phyloP scores from a whole-genome alignment of 2,113 vertebrate species.

The Prinia subflava region DNA sequence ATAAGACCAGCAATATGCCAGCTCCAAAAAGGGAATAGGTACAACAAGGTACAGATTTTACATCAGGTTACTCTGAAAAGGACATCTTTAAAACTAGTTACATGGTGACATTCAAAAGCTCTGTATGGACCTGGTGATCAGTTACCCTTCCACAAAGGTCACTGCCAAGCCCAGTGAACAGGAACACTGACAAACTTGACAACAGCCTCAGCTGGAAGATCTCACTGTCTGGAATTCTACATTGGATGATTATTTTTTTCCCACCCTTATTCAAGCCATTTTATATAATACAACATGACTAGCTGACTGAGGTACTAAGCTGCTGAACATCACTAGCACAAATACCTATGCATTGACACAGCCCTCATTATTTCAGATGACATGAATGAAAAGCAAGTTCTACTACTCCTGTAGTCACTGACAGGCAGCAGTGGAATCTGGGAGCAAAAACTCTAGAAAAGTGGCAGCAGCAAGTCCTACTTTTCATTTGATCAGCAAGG shows the following conservation, averaged over 20 bases:
- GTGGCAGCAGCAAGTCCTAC: neutral
- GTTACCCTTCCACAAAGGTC: neutral
- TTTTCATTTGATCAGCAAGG: neutral
- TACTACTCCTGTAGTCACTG: neutral
- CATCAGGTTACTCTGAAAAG: neutral
- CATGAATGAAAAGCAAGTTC: neutral
- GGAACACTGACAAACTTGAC: neutral
- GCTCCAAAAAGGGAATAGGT: neutral
- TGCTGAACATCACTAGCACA: neutral
- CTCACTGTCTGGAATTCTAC: neutral
- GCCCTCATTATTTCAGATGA: neutral
- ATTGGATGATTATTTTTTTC: neutral
- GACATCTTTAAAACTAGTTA: neutral
- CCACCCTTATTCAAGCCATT: neutral
- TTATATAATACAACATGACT: neutral
- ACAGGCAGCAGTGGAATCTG: neutral
- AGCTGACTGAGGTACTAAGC: neutral
- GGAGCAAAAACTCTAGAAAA: neutral
- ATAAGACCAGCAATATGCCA: neutral
- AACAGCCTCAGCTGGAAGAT: neutral
- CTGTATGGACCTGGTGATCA: neutral
- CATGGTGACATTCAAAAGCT: neutral
- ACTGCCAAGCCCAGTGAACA: neutral
- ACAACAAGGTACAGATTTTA: neutral
- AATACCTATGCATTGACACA: fast-evolving